Evolutionary conservation across 1,140 invertebrate species (phyloP), one percentile per base, ranked within the genome.

Genomic region (Micrasema longulum): DNA sequence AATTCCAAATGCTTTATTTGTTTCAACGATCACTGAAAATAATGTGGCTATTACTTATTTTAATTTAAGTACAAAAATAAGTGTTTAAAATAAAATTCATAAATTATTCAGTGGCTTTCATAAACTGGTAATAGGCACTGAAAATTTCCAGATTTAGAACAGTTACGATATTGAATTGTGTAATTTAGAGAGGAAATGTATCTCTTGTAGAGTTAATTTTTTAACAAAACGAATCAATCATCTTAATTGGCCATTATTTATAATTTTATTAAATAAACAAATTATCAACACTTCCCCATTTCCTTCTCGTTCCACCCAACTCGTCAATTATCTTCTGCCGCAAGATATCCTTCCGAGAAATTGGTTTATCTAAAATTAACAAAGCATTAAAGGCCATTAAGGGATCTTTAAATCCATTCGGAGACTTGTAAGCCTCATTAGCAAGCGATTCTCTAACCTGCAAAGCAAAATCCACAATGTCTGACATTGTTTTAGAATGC

Each of bases 281-380:
- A 65, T 72, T 69, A 52, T 72, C 74, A 22, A 53, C 74, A 52
- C 74, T 75, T n/a, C 74, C 74, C 74, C 74, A 75, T 36, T 75
- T 75, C 31, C 67, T 57, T 22, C 22, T 45, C 16, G 23, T 69
- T 14, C n/a, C 31, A 9, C 55, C 35, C 1, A 60, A 38, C 18
- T 52, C 48, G 35, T 62, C 60, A 26, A 45, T 64, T 47, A 45
- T 45, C 23, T 47, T 47, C 41, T 47, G 60, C 14, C 43, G 10
- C n/a, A 45, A 7, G 26, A 47, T 48, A 35, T 62, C 43, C 18
- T 36, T 45, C n/a, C 45, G 38, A 9, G 36, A 22, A 38, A 31
- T 48, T 35, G 38, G 22, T 69, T 60, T 35, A n/a, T 69, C 50
- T 50, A 69, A 3, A 57, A 41, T 60, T 18, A 69, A 48, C 18